phyloP scores from a whole-genome alignment of 23 tunicate genomes.

The Pegea sp. region DNA sequence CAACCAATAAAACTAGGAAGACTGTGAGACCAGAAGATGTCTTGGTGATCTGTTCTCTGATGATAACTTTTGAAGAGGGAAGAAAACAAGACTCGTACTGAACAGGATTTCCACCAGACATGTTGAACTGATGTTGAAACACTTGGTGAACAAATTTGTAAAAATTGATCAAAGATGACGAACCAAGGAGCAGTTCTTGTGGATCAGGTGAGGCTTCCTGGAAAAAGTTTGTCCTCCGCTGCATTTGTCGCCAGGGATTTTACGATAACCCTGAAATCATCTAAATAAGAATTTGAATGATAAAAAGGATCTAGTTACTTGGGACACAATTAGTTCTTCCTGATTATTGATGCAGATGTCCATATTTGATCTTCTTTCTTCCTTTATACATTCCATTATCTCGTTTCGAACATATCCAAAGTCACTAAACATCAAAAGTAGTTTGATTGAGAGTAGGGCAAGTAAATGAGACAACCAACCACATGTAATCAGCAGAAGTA shows the following conservation, averaged over 20 bases:
- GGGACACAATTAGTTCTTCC: constrained; percentile 50
- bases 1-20: not conserved
- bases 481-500: constrained; percentile 24
- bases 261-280: constrained; percentile 46
- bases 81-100: too few relatives aligned
- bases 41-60: too few relatives aligned
- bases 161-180: not conserved
- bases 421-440: constrained; percentile 21
- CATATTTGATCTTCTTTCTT: constrained; percentile 12
- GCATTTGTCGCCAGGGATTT: constrained; percentile 93
- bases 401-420: constrained; percentile 44
- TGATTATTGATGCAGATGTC: constrained; percentile 59
- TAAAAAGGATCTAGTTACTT: constrained; percentile 11
- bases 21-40: too few relatives aligned
- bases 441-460: not conserved
- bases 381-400: constrained; percentile 23
- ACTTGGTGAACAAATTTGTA: not conserved
- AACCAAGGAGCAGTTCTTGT: not conserved
- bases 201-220: not conserved
- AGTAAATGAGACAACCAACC: constrained; percentile 16
- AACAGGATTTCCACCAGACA: too few relatives aligned
- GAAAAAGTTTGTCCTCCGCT: constrained; percentile 11
- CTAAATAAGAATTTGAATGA: too few relatives aligned
- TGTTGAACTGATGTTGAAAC: too few relatives aligned
- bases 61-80: too few relatives aligned